A percentile compares a stretch with the other conserved stretches of the same genome.
phyloP scores from a whole-genome alignment of 1,140 invertebrate species.

The Amyelois transitella region DNA sequence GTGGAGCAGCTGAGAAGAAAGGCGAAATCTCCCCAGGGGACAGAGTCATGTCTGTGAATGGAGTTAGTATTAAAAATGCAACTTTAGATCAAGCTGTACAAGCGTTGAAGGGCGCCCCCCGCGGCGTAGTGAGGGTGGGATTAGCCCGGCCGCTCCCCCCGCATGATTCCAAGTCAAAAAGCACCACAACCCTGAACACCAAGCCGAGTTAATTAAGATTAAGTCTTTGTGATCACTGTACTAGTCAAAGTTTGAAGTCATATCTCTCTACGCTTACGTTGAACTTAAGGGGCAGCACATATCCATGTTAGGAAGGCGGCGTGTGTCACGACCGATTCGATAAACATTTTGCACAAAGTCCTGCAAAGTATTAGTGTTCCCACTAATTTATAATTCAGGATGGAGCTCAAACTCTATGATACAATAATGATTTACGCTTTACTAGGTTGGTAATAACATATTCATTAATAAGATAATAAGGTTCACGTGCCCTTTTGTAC shows the following conservation, averaged over 20 bases:
- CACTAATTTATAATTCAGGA: conserved; percentile 7
- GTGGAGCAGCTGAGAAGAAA: conserved; percentile 91
- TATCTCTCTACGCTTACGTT: conserved; percentile 41
- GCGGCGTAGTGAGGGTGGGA: conserved; percentile 88
- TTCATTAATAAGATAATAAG: conserved; percentile 24
- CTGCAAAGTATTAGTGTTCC: neutral
- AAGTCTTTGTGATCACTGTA: conserved; percentile 40
- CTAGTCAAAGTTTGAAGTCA: conserved; percentile 67
- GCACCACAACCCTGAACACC: conserved; percentile 51
- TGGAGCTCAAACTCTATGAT: conserved; percentile 44
- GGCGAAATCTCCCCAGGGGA: conserved; percentile 94
- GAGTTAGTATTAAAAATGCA: conserved; percentile 89
- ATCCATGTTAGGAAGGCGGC: conserved; percentile 5
- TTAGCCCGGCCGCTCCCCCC: conserved; percentile 62
- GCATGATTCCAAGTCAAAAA: conserved; percentile 62
- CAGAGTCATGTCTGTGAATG: conserved; percentile 91
- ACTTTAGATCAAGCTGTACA: conserved; percentile 93
- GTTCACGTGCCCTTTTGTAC: conserved; percentile 44
- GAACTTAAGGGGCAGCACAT: conserved; percentile 38
- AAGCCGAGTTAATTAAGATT: conserved; percentile 65
- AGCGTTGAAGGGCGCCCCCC: conserved; percentile 88
- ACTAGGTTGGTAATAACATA: conserved; percentile 40
- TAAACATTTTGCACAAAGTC: neutral
- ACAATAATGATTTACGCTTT: conserved; percentile 65
- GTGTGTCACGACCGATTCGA: neutral